A percentile compares a stretch with the other conserved stretches of the same genome.
Conservation (phyloP, 1,140 invertebrate species). For the Camponotus pennsylvanicus region DNA sequence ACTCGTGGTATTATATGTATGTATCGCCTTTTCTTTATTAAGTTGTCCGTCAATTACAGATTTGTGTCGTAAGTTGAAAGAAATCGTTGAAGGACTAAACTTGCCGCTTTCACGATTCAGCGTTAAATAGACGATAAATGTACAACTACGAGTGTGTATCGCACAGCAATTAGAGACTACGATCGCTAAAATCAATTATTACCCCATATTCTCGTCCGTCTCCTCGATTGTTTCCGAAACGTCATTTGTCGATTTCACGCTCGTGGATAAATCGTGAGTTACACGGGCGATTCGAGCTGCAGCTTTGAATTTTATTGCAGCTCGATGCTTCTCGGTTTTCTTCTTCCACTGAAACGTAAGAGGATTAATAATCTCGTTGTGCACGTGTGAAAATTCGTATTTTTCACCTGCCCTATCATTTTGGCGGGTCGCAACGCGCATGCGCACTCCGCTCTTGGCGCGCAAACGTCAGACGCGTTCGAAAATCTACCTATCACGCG, state of each 20-base stretch:
- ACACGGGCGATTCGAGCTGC: slow-evolving; percentile 87
- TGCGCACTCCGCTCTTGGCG: too few species aligned
- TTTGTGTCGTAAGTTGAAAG: not conserved
- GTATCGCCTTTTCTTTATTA: slow-evolving; percentile 44
- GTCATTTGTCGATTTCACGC: slow-evolving; percentile 72
- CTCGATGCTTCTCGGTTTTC: slow-evolving; percentile 89
- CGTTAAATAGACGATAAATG: not conserved
- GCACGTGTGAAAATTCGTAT: not conserved
- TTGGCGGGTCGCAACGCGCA: not conserved
- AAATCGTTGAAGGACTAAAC: too few species aligned
- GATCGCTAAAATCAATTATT: not conserved
- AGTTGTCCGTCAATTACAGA: not conserved
- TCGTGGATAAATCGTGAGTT: slow-evolving; percentile 81
- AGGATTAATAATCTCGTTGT: too few species aligned
- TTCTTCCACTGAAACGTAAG: slow-evolving; percentile 89
- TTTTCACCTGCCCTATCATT: not conserved
- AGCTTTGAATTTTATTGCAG: slow-evolving; percentile 90
- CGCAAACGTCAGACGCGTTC: too few species aligned
- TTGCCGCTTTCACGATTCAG: not conserved
- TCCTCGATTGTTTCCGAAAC: slow-evolving; percentile 68
- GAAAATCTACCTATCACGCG: too few species aligned
- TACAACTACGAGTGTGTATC: not conserved
- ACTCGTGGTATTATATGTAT: slow-evolving; percentile 35
- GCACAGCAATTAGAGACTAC: not conserved
- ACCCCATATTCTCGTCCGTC: slow-evolving; percentile 62